These are phyloP conservation scores for Planococcus citri DNA, from an alignment of 1,140 invertebrate species.

Conservation along the genomic window DNA sequence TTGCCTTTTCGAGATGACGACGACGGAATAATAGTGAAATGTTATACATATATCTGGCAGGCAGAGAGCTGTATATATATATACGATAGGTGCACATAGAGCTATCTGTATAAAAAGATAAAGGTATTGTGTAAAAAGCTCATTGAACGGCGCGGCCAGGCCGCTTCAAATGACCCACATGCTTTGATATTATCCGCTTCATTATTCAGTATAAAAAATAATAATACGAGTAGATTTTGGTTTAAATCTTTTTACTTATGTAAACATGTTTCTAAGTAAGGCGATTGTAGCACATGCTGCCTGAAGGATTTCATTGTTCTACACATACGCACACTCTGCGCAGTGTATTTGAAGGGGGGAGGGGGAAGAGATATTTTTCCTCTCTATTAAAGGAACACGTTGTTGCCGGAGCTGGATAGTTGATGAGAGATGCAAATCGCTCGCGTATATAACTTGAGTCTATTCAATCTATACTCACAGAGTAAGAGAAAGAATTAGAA, in stretches of 20 bases:
- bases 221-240: neutral
- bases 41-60: slow-evolving; percentile 19
- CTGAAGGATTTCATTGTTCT: slow-evolving; percentile 2
- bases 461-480: no score
- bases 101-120: no score
- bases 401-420: neutral
- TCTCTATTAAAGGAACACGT: no score
- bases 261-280: slow-evolving; percentile 9
- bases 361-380: no score
- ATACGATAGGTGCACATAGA: no score
- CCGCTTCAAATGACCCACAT: slow-evolving; percentile 11
- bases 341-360: no score
- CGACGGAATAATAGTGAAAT: neutral
- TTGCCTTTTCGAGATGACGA: no score
- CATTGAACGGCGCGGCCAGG: neutral
- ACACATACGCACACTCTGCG: neutral
- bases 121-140: neutral
- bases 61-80: neutral
- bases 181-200: slow-evolving; percentile 20
- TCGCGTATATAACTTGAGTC: no score
- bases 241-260: slow-evolving; percentile 13
- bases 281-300: slow-evolving; percentile 5
- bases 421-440: no score
- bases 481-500: no score
- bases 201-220: slow-evolving; percentile 15